Evolutionary conservation across 2,888 invertebrate genomes (phyloP), one percentile per base, ranked within the genome.

Genomic region (Acleris cristana): DNA sequence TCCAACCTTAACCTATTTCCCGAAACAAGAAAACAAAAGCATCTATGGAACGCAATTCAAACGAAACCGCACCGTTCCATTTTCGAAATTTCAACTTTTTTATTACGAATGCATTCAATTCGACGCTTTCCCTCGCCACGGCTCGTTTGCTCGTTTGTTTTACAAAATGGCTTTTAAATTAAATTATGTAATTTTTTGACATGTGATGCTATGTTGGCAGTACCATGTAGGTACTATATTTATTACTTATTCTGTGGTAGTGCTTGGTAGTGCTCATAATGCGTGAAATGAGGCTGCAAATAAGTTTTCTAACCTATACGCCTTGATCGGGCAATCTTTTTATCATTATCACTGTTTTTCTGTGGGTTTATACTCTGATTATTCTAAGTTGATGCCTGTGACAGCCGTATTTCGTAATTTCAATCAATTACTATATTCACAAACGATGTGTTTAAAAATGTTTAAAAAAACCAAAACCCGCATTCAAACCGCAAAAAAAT

Each of bases 151-250:
- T 14, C 0, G 51, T 44, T 57, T 51, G 49, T 64, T 51, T 57
- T 44, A 45, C 19, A 45, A 48, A 55, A 30, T 34, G 48, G 54
- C 21, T n/a, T 49, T 51, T 40, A 26, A 65, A 59, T 59, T 19
- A 58, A 65, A 65, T 65, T 59, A 65, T 65, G 65, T 59, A 59
- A 59, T 65, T 65, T 59, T 59, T 64, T 65, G 59, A 54, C 48
- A 65, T 65, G 48, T 18, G 30, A 59, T 52, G 23, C 30, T 45
- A 59, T 53, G 48, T 23, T 26, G 26, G 26, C 6, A 26, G 26
- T 26, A 26, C 23, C 23, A 45, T 34, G 7, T 8, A 44, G 44
- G 16, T n/a, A n/a, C n/a, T n/a, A n/a, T n/a, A n/a, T n/a, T n/a
- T n/a, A n/a, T n/a, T n/a, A n/a, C n/a, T n/a, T n/a, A n/a, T n/a